Percentiles rank a stretch among this genome's conserved stretches.
phyloP scores from a whole-genome alignment of 2,888 invertebrate species.

The Ophioninae sp. region DNA sequence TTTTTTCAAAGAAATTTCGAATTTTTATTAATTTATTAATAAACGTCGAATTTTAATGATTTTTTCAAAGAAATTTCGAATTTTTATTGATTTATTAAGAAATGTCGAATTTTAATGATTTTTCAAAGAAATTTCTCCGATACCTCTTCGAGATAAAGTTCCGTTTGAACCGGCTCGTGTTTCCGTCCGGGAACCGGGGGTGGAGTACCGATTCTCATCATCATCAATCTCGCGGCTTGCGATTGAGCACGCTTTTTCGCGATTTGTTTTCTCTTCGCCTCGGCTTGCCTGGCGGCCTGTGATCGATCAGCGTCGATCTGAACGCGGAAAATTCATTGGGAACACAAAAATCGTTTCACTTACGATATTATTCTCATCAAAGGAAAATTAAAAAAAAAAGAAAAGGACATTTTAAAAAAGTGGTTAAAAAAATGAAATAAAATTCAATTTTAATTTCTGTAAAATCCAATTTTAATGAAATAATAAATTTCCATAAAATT shows the following conservation, averaged over 20 bases:
- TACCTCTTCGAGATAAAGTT: constrained; percentile 93
- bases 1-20: no score
- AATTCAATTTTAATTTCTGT: no score
- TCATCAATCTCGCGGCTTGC: constrained; percentile 81
- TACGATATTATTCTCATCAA: background rate
- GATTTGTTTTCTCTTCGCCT: constrained; percentile 88
- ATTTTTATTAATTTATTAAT: no score
- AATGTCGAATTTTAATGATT: background rate
- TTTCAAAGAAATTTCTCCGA: background rate
- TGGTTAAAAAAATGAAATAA: no score
- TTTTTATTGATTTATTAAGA: no score
- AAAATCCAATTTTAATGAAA: no score
- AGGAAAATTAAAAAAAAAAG: no score
- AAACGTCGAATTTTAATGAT: no score
- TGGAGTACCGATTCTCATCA: constrained; percentile 86
- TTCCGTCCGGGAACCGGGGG: constrained; percentile 91
- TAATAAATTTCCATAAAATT: no score
- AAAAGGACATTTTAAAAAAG: no score
- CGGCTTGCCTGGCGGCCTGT: constrained; percentile 83
- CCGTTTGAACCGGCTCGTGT: constrained; percentile 95
- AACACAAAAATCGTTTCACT: background rate
- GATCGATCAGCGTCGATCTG: constrained; percentile 82
- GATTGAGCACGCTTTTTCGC: constrained; percentile 87
- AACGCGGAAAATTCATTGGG: background rate
- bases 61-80: no score